Evolutionary conservation across 2,113 vertebrate genomes (phyloP).

Genomic region (Thamnophis sirtalis): DNA sequence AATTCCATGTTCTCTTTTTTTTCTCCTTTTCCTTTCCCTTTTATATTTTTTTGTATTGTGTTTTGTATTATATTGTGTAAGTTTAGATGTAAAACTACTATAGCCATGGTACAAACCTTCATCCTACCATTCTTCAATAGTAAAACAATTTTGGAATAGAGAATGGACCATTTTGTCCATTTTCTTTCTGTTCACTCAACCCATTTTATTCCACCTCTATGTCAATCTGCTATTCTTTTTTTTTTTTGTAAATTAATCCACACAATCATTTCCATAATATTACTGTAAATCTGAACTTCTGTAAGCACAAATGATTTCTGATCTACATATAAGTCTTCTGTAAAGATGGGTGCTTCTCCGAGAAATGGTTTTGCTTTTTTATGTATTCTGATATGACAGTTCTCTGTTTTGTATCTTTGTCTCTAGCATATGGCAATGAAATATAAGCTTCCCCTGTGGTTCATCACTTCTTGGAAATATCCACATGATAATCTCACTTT

Average conservation of each 20-base stretch:
- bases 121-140: not conserved
- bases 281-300: not conserved
- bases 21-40: not conserved
- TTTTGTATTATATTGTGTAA: not conserved
- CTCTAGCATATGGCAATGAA: not conserved
- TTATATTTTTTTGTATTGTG: not conserved
- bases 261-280: not conserved
- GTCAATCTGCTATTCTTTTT: not conserved
- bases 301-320: not conserved
- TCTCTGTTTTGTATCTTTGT: not conserved
- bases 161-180: not conserved
- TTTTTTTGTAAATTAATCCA: not conserved
- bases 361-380: not conserved
- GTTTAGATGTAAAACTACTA: not conserved
- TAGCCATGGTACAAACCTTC: not conserved
- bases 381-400: not conserved
- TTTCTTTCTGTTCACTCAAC: not conserved
- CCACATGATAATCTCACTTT: not conserved
- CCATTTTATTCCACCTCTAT: not conserved
- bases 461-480: not conserved
- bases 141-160: not conserved
- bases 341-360: not conserved
- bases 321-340: not conserved
- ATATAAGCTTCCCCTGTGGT: not conserved
- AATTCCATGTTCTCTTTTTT: not conserved